These are phyloP conservation scores for Musca domestica DNA, from an alignment of 1,140 invertebrate genomes.

Conservation along the genomic window DNA sequence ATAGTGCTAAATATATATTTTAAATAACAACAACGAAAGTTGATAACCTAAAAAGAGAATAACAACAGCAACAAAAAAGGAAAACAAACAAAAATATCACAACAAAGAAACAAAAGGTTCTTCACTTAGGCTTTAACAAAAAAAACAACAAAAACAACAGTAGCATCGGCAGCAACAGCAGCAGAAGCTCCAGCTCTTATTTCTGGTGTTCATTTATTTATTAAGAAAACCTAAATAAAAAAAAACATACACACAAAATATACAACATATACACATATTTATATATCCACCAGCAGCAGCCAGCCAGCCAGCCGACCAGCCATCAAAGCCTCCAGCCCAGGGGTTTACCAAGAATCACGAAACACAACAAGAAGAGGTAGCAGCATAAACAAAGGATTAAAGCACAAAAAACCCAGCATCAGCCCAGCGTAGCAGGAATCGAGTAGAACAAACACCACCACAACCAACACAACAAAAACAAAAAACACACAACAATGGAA, in stretches of 20 bases:
- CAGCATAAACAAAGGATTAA: conserved; percentile 16
- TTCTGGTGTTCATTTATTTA: no score
- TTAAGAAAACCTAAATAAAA: conserved; percentile 16
- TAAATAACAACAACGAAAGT: conserved; percentile 1
- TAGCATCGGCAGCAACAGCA: no score
- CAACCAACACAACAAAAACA: conserved; percentile 23
- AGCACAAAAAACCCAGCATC: conserved; percentile 9
- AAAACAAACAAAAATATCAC: not conserved
- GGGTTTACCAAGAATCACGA: no score
- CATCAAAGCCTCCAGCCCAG: no score
- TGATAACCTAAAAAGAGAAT: not conserved
- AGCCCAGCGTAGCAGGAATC: no score
- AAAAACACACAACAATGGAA: conserved; percentile 73
- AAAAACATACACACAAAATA: not conserved
- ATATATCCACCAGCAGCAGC: no score
- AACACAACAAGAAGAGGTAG: no score
- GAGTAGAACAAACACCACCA: conserved; percentile 15
- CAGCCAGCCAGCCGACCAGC: no score
- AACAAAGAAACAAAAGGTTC: conserved; percentile 7
- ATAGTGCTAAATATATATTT: conserved; percentile 4
- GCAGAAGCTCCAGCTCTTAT: no score
- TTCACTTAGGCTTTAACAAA: not conserved
- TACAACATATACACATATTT: no score
- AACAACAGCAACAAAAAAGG: not conserved
- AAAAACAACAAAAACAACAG: no score